A percentile compares a stretch with the other conserved stretches of the same genome.
Evolutionary conservation across 2,888 invertebrate species (phyloP).

Genomic region (Sericinus montela): DNA sequence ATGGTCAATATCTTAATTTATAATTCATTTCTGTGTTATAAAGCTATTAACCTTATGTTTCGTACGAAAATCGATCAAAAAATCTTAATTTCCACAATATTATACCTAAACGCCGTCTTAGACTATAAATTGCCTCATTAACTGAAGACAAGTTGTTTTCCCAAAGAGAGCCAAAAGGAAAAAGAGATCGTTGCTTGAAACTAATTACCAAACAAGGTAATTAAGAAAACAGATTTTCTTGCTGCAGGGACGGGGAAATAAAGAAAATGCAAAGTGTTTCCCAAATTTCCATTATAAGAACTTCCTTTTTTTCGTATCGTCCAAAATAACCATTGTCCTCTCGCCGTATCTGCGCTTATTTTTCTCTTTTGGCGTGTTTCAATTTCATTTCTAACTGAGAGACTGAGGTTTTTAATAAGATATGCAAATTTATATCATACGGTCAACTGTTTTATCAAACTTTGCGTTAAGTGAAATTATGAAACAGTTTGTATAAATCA

Average conservation of each 20-base stretch:
- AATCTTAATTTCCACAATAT: neutral
- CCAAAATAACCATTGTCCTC: constrained; percentile 76
- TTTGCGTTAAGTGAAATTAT: neutral
- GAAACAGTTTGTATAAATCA: neutral
- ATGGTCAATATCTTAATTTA: too few relatives aligned
- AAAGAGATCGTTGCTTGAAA: constrained; percentile 71
- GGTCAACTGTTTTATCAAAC: constrained; percentile 38
- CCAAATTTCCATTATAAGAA: constrained; percentile 76
- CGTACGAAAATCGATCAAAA: too few relatives aligned
- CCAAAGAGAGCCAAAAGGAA: constrained; percentile 53
- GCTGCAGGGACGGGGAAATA: constrained; percentile 59
- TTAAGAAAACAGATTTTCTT: constrained; percentile 76
- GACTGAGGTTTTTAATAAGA: constrained; percentile 74
- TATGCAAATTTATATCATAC: constrained; percentile 67
- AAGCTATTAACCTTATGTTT: too few relatives aligned
- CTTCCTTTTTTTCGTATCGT: constrained; percentile 69
- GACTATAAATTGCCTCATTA: constrained; percentile 74
- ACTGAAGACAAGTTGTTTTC: constrained; percentile 65
- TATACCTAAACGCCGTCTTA: constrained; percentile 17
- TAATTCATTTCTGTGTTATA: neutral
- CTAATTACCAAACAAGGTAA: constrained; percentile 79
- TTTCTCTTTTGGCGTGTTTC: constrained; percentile 71
- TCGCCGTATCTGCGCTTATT: constrained; percentile 59
- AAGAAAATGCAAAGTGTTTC: constrained; percentile 77
- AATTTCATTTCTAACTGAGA: constrained; percentile 73